Evolutionary conservation across 2,888 invertebrate species (phyloP), one percentile per base, ranked within the genome.

Genomic region (Trimorus sp.): DNA sequence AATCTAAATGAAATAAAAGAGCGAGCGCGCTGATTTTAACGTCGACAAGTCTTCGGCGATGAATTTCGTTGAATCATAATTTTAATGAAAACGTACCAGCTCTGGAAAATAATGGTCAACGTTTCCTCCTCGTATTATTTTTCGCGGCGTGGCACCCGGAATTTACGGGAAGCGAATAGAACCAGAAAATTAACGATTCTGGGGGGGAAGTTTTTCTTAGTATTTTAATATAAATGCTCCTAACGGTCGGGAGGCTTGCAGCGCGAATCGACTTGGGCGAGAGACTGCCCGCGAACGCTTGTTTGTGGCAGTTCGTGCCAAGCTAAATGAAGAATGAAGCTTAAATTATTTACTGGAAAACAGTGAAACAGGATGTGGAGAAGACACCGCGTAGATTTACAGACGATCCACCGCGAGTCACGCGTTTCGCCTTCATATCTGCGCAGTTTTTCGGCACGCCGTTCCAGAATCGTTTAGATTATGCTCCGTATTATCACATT

Each of bases 151-250:
- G 85, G 85, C 84, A 82, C 84, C 85, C 84, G 85, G 87, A 88
- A 91, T 91, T 90, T 91, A 91, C 91, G 91, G 89, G 90, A 91
- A 90, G 89, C 89, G 89, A 92, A 92, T 92, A 90, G 91, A 91
- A 91, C 91, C 91, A 92, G 91, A 91, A 91, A 92, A 92, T 92
- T 91, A 92, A 92, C 91, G 91, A 91, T 91, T 91, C 90, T 82
- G 26, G 83, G 83, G 87, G 85, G 87, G 88, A 90, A 91, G 90
- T 91, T 91, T 91, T 91, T 91, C 91, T 91, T 90, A 90, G 90
- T 89, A 89, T 91, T 91, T 91, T 91, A 91, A 91, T 91, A 91
- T 91, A 91, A 91, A 91, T 91, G 91, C 90, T 88, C 90, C 87
- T 89, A 88, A 87, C 86, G 86, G 86, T 84, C 85, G 86, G 83